phyloP scores from a whole-genome alignment of 2,888 invertebrate genomes.

The Andrena minutula region DNA sequence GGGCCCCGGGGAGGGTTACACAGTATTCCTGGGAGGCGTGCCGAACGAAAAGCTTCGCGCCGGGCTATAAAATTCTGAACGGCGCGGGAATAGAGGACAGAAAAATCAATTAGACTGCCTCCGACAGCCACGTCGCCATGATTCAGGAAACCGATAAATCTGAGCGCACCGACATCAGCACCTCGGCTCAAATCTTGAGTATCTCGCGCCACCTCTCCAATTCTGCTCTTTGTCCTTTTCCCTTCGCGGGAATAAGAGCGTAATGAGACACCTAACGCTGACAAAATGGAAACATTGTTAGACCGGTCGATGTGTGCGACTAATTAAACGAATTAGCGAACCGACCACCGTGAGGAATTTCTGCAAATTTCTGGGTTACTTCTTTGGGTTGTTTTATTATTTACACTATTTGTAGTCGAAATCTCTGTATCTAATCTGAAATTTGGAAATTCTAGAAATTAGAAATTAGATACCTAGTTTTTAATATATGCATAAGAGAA shows the following conservation, averaged over 20 bases:
- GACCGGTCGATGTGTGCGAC: background rate
- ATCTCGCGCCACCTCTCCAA: constrained; percentile 47
- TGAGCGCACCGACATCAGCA: constrained; percentile 69
- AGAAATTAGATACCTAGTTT: too few relatives aligned
- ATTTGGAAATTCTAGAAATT: too few relatives aligned
- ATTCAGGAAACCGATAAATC: constrained; percentile 79
- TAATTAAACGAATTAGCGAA: background rate
- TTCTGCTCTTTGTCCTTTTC: constrained; percentile 10
- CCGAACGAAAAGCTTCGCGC: constrained; percentile 63
- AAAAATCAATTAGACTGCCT: constrained; percentile 80
- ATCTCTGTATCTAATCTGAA: too few relatives aligned
- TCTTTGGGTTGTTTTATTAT: too few relatives aligned
- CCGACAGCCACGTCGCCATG: constrained; percentile 75
- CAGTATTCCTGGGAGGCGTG: constrained; percentile 51
- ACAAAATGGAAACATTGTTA: constrained; percentile 33
- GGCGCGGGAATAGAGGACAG: constrained; percentile 59
- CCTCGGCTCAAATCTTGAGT: constrained; percentile 65
- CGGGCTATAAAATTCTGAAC: constrained; percentile 72
- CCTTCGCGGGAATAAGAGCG: constrained; percentile 16
- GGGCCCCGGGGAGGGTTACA: constrained; percentile 55
- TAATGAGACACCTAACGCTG: constrained; percentile 55
- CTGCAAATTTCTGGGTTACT: too few relatives aligned
- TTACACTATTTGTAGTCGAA: too few relatives aligned
- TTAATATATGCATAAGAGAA: too few relatives aligned
- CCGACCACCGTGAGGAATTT: too few relatives aligned